Evolutionary conservation across 2,113 vertebrate genomes (phyloP).

Genomic region (Micronisus gabar): DNA sequence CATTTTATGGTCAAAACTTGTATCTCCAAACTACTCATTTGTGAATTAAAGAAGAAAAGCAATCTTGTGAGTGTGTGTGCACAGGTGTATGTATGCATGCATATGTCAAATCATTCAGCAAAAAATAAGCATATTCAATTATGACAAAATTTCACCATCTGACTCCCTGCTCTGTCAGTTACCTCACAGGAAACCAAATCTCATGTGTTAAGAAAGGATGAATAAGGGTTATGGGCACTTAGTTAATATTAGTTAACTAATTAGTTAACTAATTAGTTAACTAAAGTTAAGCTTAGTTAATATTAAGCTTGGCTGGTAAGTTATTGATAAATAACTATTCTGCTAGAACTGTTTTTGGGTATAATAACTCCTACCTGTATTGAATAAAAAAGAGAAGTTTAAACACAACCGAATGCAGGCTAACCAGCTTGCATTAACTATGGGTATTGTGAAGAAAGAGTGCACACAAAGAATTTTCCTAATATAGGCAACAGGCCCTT

Average conservation of each 20-base stretch:
- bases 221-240: background rate
- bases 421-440: background rate
- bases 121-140: background rate
- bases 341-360: background rate
- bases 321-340: background rate
- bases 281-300: too few relatives aligned
- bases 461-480: background rate
- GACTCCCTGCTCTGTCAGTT: background rate
- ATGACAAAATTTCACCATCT: background rate
- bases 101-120: background rate
- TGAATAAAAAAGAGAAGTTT: background rate
- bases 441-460: background rate
- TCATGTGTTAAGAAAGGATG: background rate
- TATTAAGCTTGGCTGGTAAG: background rate
- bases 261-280: too few relatives aligned
- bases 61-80: rapidly evolving
- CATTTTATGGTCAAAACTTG: background rate
- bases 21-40: background rate
- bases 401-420: background rate
- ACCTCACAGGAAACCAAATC: background rate
- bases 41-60: background rate
- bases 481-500: background rate
- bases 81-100: background rate
- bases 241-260: too few relatives aligned
- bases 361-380: background rate